Percentiles rank a stretch among this genome's conserved stretches.
These are phyloP conservation scores for Seriola rivoliana DNA, from an alignment of 2,113 vertebrate genomes.

Conservation along the genomic window DNA sequence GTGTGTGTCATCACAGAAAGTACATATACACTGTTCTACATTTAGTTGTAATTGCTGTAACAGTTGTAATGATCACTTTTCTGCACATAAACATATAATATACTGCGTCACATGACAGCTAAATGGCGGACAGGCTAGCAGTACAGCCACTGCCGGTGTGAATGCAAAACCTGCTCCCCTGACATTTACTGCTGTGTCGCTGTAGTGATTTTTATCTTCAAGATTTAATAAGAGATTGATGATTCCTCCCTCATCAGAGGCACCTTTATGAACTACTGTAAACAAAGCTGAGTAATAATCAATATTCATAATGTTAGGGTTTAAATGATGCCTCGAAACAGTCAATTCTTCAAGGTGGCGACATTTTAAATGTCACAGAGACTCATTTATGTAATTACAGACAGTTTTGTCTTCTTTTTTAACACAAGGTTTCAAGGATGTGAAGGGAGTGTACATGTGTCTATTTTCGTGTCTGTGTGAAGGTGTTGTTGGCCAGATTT, in stretches of 20 bases:
- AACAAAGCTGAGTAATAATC: constrained; percentile 15
- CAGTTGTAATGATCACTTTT: background rate
- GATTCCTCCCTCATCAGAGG: background rate
- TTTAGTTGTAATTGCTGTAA: too few relatives aligned
- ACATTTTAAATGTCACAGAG: constrained; percentile 12
- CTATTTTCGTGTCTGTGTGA: background rate
- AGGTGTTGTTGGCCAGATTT: constrained; percentile 24
- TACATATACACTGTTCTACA: background rate
- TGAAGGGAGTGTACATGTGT: background rate
- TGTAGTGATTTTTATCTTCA: constrained; percentile 36
- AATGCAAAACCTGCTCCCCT: background rate
- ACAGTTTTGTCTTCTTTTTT: background rate
- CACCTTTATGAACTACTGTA: constrained; percentile 4
- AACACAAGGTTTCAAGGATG: constrained; percentile 6
- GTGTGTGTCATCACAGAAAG: constrained; percentile 23
- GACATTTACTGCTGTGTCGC: constrained; percentile 11
- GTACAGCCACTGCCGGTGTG: too few relatives aligned
- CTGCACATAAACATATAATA: background rate
- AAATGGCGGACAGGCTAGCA: background rate
- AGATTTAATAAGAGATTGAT: constrained; percentile 7
- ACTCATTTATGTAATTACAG: background rate
- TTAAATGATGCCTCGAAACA: background rate
- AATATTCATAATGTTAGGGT: constrained; percentile 1
- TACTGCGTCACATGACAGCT: background rate
- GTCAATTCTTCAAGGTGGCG: background rate